Evolutionary conservation across 2,113 vertebrate species (phyloP), one percentile per base, ranked within the genome.

Genomic region (Mus pahari): DNA sequence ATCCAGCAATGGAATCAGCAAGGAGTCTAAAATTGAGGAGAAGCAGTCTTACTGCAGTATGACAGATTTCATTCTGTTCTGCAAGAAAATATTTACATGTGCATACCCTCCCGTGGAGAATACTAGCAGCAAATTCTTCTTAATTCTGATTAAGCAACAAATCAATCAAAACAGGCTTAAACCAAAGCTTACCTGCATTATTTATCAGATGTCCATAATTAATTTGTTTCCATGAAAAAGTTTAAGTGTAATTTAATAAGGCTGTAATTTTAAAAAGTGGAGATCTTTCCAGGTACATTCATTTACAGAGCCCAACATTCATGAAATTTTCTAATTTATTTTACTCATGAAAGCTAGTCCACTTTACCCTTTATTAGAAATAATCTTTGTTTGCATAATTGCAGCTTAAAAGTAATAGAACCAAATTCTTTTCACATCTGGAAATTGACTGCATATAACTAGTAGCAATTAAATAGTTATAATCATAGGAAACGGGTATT

Each of bases 301-400:
- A 94, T 83, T 28, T 71, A 11, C 53, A 84, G 55, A 24, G 89
- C 19, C 39, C 17, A 89, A 74, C 91, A 89, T 86, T 95, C 96
- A 87, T 78, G 42, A 26, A 96, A 86, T 91, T 97, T 95, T 83
- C 62, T n/a, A 70, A 92, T 84, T 82, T 73, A 73, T 91, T 96
- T 93, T 87, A 93, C 82, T 73, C 3, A 31, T n/a, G 60, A 97
- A 93, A 96, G 58, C 42, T 45, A 70, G 75, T 58, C 66, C 66
- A 91, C 50, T 74, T 45, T 95, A 64, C 24, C 55, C 53, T 95
- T 94, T 77, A 45, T 20, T 74, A 84, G 62, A 95, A 78, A 97
- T 36, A 86, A 83, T 77, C 70, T 66, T 94, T 86, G 70, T 55
- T 94, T 86, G 68, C 42, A n/a, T 92, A 89, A 94, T 81, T 93